Conservation (phyloP, 2,113 vertebrate genomes). For the Talpa occidentalis region DNA sequence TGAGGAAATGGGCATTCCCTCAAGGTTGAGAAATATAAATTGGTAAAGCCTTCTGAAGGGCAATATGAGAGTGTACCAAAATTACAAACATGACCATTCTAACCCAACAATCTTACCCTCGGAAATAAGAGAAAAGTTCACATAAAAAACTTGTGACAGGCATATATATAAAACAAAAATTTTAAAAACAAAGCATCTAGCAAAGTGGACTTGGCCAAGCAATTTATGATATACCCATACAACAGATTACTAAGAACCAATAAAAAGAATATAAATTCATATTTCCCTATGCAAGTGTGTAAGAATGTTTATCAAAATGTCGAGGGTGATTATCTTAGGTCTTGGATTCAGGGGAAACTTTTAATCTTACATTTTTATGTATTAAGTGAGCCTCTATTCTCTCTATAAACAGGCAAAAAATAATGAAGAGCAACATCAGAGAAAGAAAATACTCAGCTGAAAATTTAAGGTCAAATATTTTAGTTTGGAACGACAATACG, state of each 20-base stretch:
- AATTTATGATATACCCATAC: neutral
- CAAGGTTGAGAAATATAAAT: neutral
- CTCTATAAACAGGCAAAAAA: constrained; percentile 12
- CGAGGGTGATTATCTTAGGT: neutral
- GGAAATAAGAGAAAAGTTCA: neutral
- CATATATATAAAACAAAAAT: neutral
- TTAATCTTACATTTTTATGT: neutral
- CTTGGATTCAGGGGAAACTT: neutral
- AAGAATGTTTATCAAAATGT: constrained; percentile 44
- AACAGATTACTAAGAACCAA: neutral
- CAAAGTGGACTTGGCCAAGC: neutral
- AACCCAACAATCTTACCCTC: neutral
- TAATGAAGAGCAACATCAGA: neutral
- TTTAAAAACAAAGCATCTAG: neutral
- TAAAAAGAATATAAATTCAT: constrained; percentile 15
- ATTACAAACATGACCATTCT: neutral
- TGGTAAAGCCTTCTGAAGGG: constrained; percentile 13
- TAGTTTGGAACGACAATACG: constrained; percentile 3
- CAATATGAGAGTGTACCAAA: neutral
- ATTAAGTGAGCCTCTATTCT: neutral
- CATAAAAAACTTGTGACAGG: neutral
- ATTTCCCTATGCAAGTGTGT: neutral
- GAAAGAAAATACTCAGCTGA: constrained; percentile 33
- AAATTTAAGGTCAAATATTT: neutral
- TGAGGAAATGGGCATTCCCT: neutral